These are phyloP conservation scores for Eumeta japonica DNA, from an alignment of 1,140 invertebrate species.

Conservation along the genomic window DNA sequence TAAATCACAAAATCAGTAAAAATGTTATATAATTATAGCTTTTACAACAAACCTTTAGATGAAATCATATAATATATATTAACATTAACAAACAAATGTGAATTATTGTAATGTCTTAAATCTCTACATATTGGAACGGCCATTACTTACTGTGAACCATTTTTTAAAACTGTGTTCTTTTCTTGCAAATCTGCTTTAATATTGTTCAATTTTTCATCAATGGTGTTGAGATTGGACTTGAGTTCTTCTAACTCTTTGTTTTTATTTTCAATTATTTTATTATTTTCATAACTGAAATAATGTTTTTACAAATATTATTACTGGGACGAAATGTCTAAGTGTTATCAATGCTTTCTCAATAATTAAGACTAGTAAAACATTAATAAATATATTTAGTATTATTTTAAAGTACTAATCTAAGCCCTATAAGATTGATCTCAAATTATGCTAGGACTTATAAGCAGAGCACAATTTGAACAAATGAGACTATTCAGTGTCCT, in stretches of 20 bases:
- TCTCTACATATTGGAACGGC: background rate
- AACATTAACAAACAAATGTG: background rate
- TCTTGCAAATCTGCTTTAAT: conserved; percentile 58
- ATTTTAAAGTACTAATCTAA: too few relatives aligned
- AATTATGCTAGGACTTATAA: too few relatives aligned
- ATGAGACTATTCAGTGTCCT: too few relatives aligned
- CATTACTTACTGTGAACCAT: conserved; percentile 58
- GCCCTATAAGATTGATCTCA: too few relatives aligned
- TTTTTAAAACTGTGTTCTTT: conserved; percentile 57
- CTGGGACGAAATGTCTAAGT: too few relatives aligned
- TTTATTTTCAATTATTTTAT: conserved; percentile 52
- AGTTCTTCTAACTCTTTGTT: conserved; percentile 55
- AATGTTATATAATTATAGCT: background rate
- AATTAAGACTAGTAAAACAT: too few relatives aligned
- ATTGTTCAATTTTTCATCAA: conserved; percentile 56
- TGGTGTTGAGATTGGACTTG: conserved; percentile 57
- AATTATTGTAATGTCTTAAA: background rate
- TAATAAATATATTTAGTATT: too few relatives aligned
- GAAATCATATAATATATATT: background rate
- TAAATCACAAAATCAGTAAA: background rate
- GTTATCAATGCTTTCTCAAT: too few relatives aligned
- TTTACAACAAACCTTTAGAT: conserved; percentile 1
- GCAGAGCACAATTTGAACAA: too few relatives aligned
- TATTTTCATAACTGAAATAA: conserved; percentile 51
- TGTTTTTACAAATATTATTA: too few relatives aligned